These are phyloP conservation scores for Lasioglossum figueresi DNA, from an alignment of 2,888 invertebrate genomes.

Conservation along the genomic window DNA sequence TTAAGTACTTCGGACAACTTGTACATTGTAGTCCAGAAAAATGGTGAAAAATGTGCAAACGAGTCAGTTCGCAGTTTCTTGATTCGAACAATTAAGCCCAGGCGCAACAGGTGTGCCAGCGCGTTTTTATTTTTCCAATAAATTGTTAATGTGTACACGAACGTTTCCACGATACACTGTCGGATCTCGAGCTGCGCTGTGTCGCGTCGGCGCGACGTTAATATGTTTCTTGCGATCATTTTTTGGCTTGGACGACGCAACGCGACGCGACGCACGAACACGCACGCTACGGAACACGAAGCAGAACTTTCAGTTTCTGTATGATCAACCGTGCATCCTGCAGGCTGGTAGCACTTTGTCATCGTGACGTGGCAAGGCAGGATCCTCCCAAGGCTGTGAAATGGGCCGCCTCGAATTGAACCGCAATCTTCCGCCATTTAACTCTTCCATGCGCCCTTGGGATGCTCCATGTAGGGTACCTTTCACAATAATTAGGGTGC, in stretches of 20 bases:
- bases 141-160: background rate
- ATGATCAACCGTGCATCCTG: slow-evolving; percentile 4
- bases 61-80: background rate
- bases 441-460: slow-evolving; percentile 42
- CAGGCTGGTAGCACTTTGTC: slow-evolving; percentile 28
- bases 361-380: slow-evolving; percentile 49
- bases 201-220: background rate
- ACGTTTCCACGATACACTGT: background rate
- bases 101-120: background rate
- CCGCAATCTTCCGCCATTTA: slow-evolving; percentile 55
- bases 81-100: background rate
- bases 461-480: background rate
- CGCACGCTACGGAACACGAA: background rate
- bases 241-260: background rate
- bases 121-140: background rate
- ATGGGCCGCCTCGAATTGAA: slow-evolving; percentile 39
- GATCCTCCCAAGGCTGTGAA: slow-evolving; percentile 63
- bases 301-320: slow-evolving; percentile 17
- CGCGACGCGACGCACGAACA: background rate
- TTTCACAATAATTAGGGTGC: slow-evolving; percentile 29
- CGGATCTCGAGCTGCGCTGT: background rate
- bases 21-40: background rate
- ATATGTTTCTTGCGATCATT: background rate
- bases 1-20: too few species aligned
- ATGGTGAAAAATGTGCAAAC: background rate